Conservation (phyloP, 2,797 vertebrate species). For the Chelidonichthys spinosus region DNA sequence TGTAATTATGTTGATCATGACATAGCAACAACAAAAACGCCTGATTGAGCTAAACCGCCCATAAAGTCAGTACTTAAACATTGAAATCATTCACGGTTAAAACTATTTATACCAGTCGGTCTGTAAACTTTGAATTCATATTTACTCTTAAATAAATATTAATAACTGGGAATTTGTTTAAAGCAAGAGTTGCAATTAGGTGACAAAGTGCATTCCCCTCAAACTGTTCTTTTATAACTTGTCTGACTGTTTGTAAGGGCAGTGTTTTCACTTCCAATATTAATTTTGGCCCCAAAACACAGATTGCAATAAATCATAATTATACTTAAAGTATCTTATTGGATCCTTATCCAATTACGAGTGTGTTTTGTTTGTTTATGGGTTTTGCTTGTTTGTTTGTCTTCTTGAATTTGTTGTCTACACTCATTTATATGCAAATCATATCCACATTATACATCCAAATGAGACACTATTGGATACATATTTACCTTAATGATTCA, state of each 20-base stretch:
- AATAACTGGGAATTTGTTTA: neutral
- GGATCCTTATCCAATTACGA: neutral
- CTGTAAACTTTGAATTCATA: slow-evolving; percentile 3
- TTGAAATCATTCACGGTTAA: neutral
- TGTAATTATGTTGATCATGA: neutral
- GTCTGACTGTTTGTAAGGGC: neutral
- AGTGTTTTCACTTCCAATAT: neutral
- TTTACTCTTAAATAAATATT: neutral
- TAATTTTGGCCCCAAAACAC: neutral
- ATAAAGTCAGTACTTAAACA: neutral
- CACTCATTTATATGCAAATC: neutral
- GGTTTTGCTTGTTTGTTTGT: neutral
- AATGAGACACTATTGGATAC: neutral
- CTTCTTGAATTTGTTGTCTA: neutral
- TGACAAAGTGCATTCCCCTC: neutral
- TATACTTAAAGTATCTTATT: neutral
- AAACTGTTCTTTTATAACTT: too few species aligned
- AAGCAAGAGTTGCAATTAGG: neutral
- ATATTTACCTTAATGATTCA: neutral
- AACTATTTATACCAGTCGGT: neutral
- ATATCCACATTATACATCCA: neutral
- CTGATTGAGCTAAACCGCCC: neutral
- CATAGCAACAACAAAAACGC: neutral
- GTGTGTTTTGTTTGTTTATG: too few species aligned
- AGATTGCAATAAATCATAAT: neutral